Percentiles rank a stretch among this genome's conserved stretches.
Evolutionary conservation across 1,140 invertebrate species (phyloP).

Genomic region (Parasteatoda tepidariorum): DNA sequence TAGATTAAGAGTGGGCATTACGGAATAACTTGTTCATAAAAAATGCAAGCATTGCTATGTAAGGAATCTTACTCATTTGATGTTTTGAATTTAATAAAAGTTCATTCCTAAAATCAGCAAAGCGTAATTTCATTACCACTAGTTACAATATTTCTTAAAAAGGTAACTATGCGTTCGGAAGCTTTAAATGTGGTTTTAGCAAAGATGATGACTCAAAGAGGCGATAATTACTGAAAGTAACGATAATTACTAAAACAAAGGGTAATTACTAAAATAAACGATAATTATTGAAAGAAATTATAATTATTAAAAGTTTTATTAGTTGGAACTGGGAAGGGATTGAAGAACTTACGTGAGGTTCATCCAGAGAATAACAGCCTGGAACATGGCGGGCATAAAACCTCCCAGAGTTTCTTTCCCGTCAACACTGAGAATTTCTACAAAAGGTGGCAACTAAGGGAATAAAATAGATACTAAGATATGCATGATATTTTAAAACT

Average conservation of each 20-base stretch:
- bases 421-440: not conserved
- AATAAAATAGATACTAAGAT: not conserved
- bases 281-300: not conserved
- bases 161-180: not conserved
- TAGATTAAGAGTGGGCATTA: too few species aligned
- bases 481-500: not conserved
- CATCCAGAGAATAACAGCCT: not conserved
- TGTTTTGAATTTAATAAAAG: too few species aligned
- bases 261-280: not conserved
- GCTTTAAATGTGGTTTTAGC: not conserved
- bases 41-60: too few species aligned
- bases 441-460: conserved; percentile 5
- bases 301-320: not conserved
- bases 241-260: not conserved
- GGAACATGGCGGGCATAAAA: conserved; percentile 5
- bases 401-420: not conserved
- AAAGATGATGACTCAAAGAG: not conserved
- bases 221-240: not conserved
- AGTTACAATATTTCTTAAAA: too few species aligned
- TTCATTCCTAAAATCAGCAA: too few species aligned
- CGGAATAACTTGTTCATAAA: too few species aligned
- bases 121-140: too few species aligned
- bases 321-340: not conserved
- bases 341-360: not conserved
- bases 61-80: too few species aligned